Evolutionary conservation across 2,113 vertebrate genomes (phyloP).

Genomic region (Typhlomys cinereus): DNA sequence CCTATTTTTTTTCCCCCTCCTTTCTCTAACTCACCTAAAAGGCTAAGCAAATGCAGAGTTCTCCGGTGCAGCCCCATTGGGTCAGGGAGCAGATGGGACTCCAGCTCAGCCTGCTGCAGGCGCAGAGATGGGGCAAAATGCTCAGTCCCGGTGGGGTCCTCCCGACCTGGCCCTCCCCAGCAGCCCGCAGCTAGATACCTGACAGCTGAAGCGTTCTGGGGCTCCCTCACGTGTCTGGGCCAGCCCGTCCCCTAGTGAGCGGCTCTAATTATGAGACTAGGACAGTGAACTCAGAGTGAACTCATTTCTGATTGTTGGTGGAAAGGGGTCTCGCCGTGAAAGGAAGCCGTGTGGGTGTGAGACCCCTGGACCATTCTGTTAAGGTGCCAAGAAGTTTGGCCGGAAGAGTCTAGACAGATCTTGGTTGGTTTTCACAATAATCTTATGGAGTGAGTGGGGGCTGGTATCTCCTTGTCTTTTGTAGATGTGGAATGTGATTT

Average conservation of each 20-base stretch:
- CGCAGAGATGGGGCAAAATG: neutral
- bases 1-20: neutral
- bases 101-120: neutral
- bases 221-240: neutral
- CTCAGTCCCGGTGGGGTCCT: neutral
- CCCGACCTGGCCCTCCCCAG: no score
- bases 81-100: neutral
- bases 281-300: neutral
- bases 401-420: fast-evolving
- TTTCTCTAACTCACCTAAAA: neutral
- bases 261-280: neutral
- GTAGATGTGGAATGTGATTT: neutral
- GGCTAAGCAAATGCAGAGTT: no score
- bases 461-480: neutral
- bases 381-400: neutral
- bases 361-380: fast-evolving
- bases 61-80: neutral
- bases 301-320: fast-evolving
- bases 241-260: neutral
- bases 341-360: neutral
- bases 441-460: neutral
- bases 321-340: neutral
- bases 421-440: neutral
- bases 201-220: neutral
- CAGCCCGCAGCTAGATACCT: neutral